Base-by-base conservation (phyloP, 2,888 invertebrate genomes). In the Deilephila porcellus region DNA sequence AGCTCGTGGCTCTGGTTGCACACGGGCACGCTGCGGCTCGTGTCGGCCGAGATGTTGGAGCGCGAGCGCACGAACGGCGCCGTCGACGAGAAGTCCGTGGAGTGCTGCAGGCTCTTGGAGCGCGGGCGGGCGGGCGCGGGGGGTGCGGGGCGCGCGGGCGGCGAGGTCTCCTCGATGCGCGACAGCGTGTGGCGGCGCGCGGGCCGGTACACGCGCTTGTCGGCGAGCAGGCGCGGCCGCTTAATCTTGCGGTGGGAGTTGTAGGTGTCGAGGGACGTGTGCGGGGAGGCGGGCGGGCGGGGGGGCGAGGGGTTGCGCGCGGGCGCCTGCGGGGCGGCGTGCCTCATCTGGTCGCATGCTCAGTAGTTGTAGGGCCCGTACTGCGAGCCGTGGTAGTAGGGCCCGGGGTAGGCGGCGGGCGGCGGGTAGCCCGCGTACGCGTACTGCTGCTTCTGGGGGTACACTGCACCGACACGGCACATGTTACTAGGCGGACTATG, bases 311-410 rank as follows among this genome's bases (percentile, higher is more conserved):
- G 82, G 90, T 91, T 91, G 75, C 93, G 90, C 87, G 93, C 91
- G 90, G 93, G 93, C 79, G 93, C 93, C 82, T 93, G 93, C 82
- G 94, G 93, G 84, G 93, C 93, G 88, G 92, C 86, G 90, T 90
- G 94, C 93, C 94, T 93, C 93, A 93, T 94, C 94, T 95, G 95
- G 93, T 94, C 93, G 89, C 87, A 77, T 86, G 92, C 88, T 96
- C 96, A 98, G 95, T 98, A 98, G 95, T 98, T 98, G 95, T 98
- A 98, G 71, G 98, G 98, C 73, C 98, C 98, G 90, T 98, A 98
- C 88, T 98, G 98, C 72, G 98, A 98, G 85, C 98, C 98, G 91
- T 98, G 98, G 93, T 98, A 98, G 87, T 97, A 97, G 53, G 98
- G 98, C 60, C 97, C 97, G 75, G 98, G 97, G 93, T 98, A 98